phyloP scores from a whole-genome alignment of 2,113 vertebrate genomes.

The Poecile atricapillus region DNA sequence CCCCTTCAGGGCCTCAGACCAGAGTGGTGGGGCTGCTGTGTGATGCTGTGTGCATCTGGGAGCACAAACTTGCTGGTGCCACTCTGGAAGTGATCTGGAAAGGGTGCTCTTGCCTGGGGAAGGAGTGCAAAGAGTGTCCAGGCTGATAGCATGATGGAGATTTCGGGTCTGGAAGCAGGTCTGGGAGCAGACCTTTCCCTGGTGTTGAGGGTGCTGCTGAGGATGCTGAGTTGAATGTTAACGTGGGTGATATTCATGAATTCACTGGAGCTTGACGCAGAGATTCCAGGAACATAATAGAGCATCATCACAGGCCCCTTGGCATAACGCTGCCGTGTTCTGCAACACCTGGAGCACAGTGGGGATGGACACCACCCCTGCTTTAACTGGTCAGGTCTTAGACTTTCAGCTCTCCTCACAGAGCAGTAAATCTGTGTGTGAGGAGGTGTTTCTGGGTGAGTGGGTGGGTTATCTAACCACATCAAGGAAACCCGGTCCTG shows the following conservation, averaged over 20 bases:
- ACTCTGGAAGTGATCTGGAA: background rate
- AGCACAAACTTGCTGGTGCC: background rate
- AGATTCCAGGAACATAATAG: background rate
- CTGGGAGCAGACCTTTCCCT: background rate
- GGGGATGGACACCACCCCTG: background rate
- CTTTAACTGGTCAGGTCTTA: background rate
- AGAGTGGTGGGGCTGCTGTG: background rate
- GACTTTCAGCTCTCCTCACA: background rate
- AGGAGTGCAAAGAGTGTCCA: background rate
- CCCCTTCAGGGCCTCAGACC: background rate
- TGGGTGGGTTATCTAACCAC: conserved; percentile 48
- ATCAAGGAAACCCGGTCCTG: background rate
- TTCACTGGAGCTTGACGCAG: background rate
- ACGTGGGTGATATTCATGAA: background rate
- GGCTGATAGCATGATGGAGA: background rate
- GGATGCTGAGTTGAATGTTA: background rate
- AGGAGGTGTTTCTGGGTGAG: background rate
- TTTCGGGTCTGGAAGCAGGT: background rate
- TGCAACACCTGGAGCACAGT: fast-evolving
- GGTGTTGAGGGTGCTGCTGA: background rate
- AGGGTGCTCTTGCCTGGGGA: background rate
- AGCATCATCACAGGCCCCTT: background rate
- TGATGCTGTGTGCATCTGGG: background rate
- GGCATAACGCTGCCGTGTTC: background rate
- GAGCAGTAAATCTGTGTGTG: background rate